Percentiles rank a stretch among this genome's conserved stretches.
Conservation (phyloP, 2,797 vertebrate species). For the Gymnoscopelus microlampas region DNA sequence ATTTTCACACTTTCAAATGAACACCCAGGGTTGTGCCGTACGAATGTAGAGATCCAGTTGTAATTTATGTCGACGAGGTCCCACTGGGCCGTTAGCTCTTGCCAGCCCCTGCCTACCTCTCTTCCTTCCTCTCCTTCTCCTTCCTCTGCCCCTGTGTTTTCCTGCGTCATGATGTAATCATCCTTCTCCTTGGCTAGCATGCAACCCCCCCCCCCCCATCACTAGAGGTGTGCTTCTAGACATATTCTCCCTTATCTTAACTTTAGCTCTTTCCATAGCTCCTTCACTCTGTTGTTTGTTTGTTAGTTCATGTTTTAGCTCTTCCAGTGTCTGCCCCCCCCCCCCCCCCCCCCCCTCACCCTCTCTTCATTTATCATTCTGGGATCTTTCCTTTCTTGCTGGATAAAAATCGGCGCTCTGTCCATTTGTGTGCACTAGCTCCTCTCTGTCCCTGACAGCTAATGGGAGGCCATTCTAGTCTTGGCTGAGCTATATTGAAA, state of each 20-base stretch:
- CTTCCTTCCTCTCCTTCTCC: slow-evolving; percentile 5
- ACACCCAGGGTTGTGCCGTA: too few relatives aligned
- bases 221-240: too few relatives aligned
- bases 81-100: not conserved
- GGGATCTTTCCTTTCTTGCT: slow-evolving; percentile 35
- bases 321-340: not conserved
- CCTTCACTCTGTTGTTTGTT: not conserved
- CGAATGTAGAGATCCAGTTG: not conserved
- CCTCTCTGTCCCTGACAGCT: slow-evolving; percentile 61
- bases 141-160: not conserved
- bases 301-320: not conserved
- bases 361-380: slow-evolving; percentile 8
- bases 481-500: slow-evolving; percentile 65
- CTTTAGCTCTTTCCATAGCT: too few relatives aligned
- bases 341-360: slow-evolving; percentile 4
- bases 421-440: slow-evolving; percentile 56
- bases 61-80: slow-evolving; percentile 9
- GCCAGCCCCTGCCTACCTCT: slow-evolving; percentile 11
- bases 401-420: slow-evolving; percentile 57
- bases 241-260: too few relatives aligned
- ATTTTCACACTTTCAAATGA: too few relatives aligned
- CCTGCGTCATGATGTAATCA: too few relatives aligned
- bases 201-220: too few relatives aligned
- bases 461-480: slow-evolving; percentile 66
- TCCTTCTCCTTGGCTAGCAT: too few relatives aligned